These are phyloP conservation scores for Nothobranchius kuhntae DNA, from an alignment of 2,113 vertebrate genomes.

Conservation along the genomic window DNA sequence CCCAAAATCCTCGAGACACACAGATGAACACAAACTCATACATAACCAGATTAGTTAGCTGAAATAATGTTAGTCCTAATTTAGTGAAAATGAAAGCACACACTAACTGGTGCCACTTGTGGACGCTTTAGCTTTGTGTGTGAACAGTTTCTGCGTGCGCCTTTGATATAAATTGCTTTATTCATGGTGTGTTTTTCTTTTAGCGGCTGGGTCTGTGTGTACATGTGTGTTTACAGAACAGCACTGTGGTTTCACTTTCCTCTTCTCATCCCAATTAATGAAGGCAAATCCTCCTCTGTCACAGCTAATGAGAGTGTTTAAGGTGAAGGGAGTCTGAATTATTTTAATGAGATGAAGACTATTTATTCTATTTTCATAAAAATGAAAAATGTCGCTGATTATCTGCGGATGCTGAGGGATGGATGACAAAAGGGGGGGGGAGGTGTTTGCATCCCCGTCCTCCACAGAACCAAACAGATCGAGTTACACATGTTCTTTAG, in stretches of 20 bases:
- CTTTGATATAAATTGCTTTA: conserved; percentile 22
- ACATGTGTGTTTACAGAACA: neutral
- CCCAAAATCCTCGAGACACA: conserved; percentile 68
- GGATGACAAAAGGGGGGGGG: conserved; percentile 19
- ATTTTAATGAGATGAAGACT: conserved; percentile 57
- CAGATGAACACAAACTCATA: neutral
- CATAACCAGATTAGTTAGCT: conserved; percentile 47
- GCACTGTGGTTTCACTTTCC: conserved; percentile 32
- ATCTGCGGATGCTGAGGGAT: conserved; percentile 21
- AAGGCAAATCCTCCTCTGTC: conserved; percentile 67
- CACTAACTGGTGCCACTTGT: neutral
- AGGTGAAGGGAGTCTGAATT: conserved; percentile 61
- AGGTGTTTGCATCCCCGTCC: too few species aligned
- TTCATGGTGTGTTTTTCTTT: conserved; percentile 2
- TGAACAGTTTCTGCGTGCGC: too few species aligned
- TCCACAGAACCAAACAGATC: too few species aligned
- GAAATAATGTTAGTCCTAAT: conserved; percentile 35
- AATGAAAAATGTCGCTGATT: conserved; percentile 40
- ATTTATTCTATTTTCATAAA: conserved; percentile 58
- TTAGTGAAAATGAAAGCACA: conserved; percentile 41
- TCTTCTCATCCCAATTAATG: conserved; percentile 73
- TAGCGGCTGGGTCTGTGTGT: neutral
- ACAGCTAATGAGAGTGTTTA: conserved; percentile 72
- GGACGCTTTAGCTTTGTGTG: neutral
- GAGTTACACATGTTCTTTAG: too few species aligned